Evolutionary conservation across 2,113 vertebrate genomes (phyloP).

Genomic region (Apteryx mantelli): DNA sequence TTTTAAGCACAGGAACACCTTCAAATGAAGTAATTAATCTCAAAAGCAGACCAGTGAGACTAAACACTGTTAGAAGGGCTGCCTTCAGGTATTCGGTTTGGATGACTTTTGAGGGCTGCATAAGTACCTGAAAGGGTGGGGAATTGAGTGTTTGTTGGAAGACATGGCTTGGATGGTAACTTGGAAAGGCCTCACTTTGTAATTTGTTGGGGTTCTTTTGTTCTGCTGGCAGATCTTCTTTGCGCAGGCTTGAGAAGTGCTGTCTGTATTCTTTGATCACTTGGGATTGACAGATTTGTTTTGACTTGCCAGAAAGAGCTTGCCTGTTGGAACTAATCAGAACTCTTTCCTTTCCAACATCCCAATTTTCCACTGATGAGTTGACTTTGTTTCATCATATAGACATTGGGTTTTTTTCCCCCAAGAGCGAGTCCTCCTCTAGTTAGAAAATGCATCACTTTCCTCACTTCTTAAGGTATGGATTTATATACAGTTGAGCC

Average conservation of each 20-base stretch:
- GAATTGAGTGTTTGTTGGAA: background rate
- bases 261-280: background rate
- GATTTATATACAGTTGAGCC: background rate
- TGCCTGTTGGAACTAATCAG: background rate
- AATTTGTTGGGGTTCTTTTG: background rate
- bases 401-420: background rate
- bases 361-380: background rate
- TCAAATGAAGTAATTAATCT: background rate
- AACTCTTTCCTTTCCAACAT: background rate
- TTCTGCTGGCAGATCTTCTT: background rate
- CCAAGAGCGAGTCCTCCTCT: background rate
- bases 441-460: background rate
- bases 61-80: background rate
- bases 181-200: background rate
- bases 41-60: background rate
- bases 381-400: background rate
- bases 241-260: background rate
- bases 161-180: background rate
- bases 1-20: background rate
- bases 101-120: background rate
- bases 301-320: background rate
- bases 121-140: background rate
- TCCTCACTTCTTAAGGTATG: background rate
- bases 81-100: background rate
- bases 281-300: background rate